Percentiles rank a stretch among this genome's conserved stretches.
Evolutionary conservation across 2,113 vertebrate genomes (phyloP).

Genomic region (Sebastes fasciatus): DNA sequence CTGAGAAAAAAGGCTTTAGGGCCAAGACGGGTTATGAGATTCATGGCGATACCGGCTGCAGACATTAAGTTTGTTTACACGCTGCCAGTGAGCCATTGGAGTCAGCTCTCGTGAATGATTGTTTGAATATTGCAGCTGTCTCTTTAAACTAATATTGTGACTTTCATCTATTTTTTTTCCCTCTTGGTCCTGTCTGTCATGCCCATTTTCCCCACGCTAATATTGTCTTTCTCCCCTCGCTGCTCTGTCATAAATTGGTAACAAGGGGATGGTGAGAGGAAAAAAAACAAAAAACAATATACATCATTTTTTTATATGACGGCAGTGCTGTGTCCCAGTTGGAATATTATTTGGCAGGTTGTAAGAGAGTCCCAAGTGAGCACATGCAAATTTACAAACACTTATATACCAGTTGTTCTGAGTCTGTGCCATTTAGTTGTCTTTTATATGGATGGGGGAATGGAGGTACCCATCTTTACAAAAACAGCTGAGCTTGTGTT

Average conservation of each 20-base stretch:
- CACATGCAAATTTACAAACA: slow-evolving; percentile 70
- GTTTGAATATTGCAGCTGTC: slow-evolving; percentile 67
- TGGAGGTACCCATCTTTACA: slow-evolving; percentile 40
- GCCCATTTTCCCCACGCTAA: slow-evolving; percentile 46
- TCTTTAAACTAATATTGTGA: slow-evolving; percentile 67
- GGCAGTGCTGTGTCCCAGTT: slow-evolving; percentile 59
- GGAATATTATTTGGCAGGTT: slow-evolving; percentile 66
- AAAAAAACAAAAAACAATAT: slow-evolving; percentile 56
- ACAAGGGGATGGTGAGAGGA: slow-evolving; percentile 59
- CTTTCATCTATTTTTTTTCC: slow-evolving; percentile 30
- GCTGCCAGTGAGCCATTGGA: slow-evolving; percentile 51
- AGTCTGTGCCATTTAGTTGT: slow-evolving; percentile 61
- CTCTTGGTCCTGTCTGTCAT: slow-evolving; percentile 45
- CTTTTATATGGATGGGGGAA: slow-evolving; percentile 36
- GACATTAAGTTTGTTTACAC: slow-evolving; percentile 72
- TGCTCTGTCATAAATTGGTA: slow-evolving; percentile 66
- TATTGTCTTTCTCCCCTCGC: slow-evolving; percentile 32
- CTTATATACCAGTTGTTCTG: slow-evolving; percentile 56
- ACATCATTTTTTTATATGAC: slow-evolving; percentile 52
- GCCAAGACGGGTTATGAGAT: slow-evolving; percentile 66
- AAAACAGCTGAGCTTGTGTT: slow-evolving; percentile 62
- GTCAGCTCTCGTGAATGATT: slow-evolving; percentile 57
- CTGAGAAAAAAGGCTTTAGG: slow-evolving; percentile 57
- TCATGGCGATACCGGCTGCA: slow-evolving; percentile 64
- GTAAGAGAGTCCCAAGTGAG: slow-evolving; percentile 67